Percentiles rank a stretch among this genome's conserved stretches.
Conservation (phyloP, 2,888 invertebrate genomes). For the Abrostola tripartita region DNA sequence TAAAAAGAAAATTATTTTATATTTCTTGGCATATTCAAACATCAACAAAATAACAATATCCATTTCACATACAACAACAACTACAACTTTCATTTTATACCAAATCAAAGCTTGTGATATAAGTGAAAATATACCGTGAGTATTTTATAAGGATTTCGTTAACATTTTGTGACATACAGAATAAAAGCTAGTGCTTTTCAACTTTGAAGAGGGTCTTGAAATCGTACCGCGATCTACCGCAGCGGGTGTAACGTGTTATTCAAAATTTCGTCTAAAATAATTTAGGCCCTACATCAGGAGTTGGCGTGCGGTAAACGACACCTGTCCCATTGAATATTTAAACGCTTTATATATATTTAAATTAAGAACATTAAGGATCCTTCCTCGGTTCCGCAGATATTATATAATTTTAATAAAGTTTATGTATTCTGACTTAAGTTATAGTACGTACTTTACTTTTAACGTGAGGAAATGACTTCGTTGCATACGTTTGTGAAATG, state of each 20-base stretch:
- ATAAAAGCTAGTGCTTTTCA: constrained; percentile 24
- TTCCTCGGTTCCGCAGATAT: not conserved
- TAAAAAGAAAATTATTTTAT: too few species aligned
- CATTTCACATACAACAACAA: not conserved
- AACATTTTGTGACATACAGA: not conserved
- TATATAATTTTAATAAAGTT: not conserved
- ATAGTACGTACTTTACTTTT: not conserved
- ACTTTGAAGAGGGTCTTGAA: constrained; percentile 32
- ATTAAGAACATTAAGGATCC: constrained; percentile 6
- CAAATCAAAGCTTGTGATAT: not conserved
- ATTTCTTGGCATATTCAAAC: not conserved
- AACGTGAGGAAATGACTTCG: too few species aligned
- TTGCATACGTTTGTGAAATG: too few species aligned
- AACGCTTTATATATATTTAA: constrained; percentile 4
- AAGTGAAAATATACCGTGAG: not conserved
- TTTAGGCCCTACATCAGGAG: constrained; percentile 21
- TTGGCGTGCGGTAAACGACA: constrained; percentile 16
- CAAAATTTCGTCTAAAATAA: constrained; percentile 21
- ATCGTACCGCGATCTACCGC: constrained; percentile 8
- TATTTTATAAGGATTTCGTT: not conserved
- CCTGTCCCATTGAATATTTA: constrained; percentile 18
- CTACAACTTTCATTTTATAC: not conserved
- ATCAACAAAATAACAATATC: not conserved
- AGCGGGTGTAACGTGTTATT: not conserved
- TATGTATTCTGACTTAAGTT: not conserved